These are phyloP conservation scores for Brachypteracias leptosomus DNA, from an alignment of 2,113 vertebrate species.

Conservation along the genomic window DNA sequence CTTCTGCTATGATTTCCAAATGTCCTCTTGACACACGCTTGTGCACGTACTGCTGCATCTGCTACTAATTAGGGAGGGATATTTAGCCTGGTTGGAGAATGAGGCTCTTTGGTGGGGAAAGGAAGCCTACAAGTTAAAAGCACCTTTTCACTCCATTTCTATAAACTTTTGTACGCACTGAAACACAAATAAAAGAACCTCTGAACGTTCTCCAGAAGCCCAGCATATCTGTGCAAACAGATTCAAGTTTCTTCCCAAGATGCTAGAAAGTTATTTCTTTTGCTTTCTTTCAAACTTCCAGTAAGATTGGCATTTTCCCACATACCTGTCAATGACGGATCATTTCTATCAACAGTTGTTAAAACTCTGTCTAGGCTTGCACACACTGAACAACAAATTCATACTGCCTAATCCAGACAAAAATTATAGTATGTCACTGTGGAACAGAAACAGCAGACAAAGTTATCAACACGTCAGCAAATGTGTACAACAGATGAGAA, in stretches of 20 bases:
- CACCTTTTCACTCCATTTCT: neutral
- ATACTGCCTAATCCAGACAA: neutral
- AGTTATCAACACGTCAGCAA: neutral
- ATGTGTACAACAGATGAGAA: neutral
- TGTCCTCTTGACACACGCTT: constrained; percentile 25
- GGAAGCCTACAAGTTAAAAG: constrained; percentile 28
- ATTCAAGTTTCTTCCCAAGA: neutral
- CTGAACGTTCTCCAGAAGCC: neutral
- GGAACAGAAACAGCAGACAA: neutral
- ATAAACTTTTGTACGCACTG: neutral
- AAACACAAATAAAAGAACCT: neutral
- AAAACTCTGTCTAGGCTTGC: constrained; percentile 1
- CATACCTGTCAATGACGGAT: neutral
- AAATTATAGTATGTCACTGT: neutral
- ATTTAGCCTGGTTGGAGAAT: neutral
- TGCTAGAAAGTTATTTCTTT: neutral
- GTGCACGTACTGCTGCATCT: constrained; percentile 53
- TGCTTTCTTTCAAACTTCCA: neutral
- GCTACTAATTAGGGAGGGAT: constrained; percentile 56
- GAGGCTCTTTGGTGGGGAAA: neutral
- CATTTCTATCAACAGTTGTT: neutral
- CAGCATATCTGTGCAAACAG: neutral
- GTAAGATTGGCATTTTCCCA: neutral
- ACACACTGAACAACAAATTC: neutral
- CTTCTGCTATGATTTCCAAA: constrained; percentile 43